phyloP scores from a whole-genome alignment of 2,113 vertebrate genomes.

The Saimiri boliviensis region DNA sequence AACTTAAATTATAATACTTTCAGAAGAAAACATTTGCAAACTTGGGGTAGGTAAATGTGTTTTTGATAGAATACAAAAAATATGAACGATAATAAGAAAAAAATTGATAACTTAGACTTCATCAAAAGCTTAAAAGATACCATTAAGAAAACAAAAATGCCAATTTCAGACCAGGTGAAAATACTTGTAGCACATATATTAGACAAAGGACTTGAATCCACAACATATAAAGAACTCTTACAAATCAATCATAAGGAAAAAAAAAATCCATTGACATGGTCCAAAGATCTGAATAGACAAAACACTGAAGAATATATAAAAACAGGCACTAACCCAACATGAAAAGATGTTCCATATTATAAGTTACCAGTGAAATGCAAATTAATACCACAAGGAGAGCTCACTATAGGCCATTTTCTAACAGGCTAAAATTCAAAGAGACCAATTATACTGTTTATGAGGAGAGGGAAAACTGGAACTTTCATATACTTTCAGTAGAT shows the following conservation, averaged over 20 bases:
- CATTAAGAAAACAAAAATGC: slow-evolving; percentile 1
- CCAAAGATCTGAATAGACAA: neutral
- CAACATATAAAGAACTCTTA: neutral
- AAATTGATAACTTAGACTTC: neutral
- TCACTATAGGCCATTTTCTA: neutral
- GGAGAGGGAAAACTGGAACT: neutral
- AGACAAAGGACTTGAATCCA: neutral
- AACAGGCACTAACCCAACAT: neutral
- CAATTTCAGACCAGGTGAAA: neutral
- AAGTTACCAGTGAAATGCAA: neutral
- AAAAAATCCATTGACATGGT: neutral
- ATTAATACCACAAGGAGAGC: neutral
- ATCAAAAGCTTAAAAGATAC: neutral
- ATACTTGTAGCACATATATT: neutral
- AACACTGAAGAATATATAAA: neutral
- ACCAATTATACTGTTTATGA: neutral
- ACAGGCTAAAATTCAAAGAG: neutral
- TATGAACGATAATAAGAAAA: neutral
- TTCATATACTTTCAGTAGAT: neutral
- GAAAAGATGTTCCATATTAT: neutral
- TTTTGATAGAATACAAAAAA: neutral
- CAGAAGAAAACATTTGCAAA: neutral
- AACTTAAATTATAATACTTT: neutral
- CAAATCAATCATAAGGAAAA: neutral
- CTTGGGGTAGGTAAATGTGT: neutral